phyloP scores from a whole-genome alignment of 2,888 invertebrate genomes.

The Mechanitis mazaeus region DNA sequence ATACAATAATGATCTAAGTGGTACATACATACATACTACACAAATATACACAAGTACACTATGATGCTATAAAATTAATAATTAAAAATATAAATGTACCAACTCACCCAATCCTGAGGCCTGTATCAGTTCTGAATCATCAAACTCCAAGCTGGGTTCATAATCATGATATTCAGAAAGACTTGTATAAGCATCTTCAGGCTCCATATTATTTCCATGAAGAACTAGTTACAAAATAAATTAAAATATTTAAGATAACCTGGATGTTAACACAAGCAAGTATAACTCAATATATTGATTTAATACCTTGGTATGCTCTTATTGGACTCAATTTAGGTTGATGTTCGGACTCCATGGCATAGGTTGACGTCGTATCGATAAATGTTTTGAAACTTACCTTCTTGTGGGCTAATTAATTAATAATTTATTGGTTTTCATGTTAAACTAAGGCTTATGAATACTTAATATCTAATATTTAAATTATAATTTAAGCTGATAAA shows the following conservation, averaged over 20 bases:
- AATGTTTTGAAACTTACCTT: background rate
- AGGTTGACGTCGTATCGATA: background rate
- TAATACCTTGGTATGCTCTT: slow-evolving; percentile 63
- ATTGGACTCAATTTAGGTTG: slow-evolving; percentile 65
- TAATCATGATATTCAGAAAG: slow-evolving; percentile 94
- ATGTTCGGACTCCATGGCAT: slow-evolving; percentile 57
- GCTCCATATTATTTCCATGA: slow-evolving; percentile 58
- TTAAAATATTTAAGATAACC: background rate
- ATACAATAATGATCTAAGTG: no score
- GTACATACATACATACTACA: no score
- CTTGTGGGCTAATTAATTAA: background rate
- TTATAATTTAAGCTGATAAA: no score
- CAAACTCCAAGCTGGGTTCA: slow-evolving; percentile 97
- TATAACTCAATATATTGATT: slow-evolving; percentile 6
- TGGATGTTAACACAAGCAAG: background rate
- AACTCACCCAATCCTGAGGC: slow-evolving; percentile 81
- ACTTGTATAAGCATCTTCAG: slow-evolving; percentile 89
- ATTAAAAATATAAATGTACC: background rate
- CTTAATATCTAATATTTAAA: background rate
- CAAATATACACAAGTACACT: no score
- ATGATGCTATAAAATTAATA: background rate
- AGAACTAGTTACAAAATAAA: slow-evolving; percentile 42
- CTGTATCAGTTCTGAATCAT: slow-evolving; percentile 92
- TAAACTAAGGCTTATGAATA: background rate
- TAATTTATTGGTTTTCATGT: background rate